A percentile compares a stretch with the other conserved stretches of the same genome.
These are phyloP conservation scores for Acanthaster planci DNA, from an alignment of 35 echinoderm and acorn worm species.

Conservation along the genomic window DNA sequence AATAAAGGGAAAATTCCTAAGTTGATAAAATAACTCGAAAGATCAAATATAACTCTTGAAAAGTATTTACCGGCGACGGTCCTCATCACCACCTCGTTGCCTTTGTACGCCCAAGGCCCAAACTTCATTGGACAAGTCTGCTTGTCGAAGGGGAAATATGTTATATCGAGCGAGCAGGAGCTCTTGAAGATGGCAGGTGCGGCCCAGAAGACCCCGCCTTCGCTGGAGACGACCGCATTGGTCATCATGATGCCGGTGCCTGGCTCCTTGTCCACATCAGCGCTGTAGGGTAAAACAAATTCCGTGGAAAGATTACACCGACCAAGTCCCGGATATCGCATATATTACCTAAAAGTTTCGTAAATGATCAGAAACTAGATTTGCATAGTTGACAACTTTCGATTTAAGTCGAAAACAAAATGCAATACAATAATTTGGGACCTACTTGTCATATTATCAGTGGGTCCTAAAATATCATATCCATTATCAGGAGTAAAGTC, in stretches of 20 bases:
- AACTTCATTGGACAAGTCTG: constrained; percentile 81
- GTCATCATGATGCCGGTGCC: constrained; percentile 84
- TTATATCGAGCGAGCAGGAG: constrained; percentile 73
- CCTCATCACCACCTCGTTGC: constrained; percentile 82
- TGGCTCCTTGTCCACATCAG: constrained; percentile 86
- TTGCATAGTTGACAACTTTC: no score
- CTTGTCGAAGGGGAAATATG: constrained; percentile 84
- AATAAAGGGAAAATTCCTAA: no score
- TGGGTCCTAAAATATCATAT: no score
- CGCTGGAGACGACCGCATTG: constrained; percentile 62
- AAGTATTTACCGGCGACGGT: constrained; percentile 56
- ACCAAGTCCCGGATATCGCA: background rate
- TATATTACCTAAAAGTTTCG: background rate
- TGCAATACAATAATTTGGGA: no score
- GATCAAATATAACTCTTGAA: no score
- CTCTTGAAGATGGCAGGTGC: constrained; percentile 92
- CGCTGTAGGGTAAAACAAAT: constrained; percentile 41
- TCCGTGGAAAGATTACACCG: background rate
- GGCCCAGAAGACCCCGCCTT: constrained; percentile 68
- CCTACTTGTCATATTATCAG: no score
- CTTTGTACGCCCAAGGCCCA: constrained; percentile 84
- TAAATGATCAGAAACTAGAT: background rate
- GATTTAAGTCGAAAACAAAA: no score
- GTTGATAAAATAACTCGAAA: no score
- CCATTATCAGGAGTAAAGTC: no score